Evolutionary conservation across 1,140 invertebrate species (phyloP).

Genomic region (Drosophila grimshawi): DNA sequence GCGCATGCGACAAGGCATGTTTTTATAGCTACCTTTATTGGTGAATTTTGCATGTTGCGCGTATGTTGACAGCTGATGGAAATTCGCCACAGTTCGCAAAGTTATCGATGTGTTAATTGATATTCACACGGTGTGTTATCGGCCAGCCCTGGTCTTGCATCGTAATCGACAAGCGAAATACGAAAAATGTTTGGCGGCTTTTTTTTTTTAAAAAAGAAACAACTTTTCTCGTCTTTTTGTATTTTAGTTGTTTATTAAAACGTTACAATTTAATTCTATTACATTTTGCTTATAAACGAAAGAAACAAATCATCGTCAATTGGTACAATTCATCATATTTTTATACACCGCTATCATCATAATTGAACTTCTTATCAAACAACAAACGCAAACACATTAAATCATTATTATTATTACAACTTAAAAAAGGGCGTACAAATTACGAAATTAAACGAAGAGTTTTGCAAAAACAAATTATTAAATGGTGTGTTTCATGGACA

Average conservation of each 20-base stretch:
- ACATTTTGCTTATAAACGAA: conserved; percentile 83
- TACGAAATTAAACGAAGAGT: conserved; percentile 46
- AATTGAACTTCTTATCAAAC: conserved; percentile 71
- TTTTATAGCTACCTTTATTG: conserved; percentile 13
- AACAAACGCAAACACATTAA: conserved; percentile 77
- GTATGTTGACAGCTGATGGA: not conserved
- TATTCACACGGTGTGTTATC: not conserved
- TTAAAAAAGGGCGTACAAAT: conserved; percentile 60
- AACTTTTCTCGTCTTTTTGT: not conserved
- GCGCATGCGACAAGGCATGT: conserved; percentile 28
- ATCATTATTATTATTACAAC: conserved; percentile 53
- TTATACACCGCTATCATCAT: conserved; percentile 77
- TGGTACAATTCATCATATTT: conserved; percentile 81
- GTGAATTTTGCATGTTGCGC: conserved; percentile 21
- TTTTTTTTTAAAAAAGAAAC: conserved; percentile 24
- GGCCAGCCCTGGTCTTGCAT: conserved; percentile 1
- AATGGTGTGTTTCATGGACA: conserved; percentile 34
- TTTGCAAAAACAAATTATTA: conserved; percentile 46
- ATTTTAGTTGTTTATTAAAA: conserved; percentile 75
- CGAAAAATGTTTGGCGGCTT: conserved; percentile 3
- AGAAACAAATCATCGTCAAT: conserved; percentile 83
- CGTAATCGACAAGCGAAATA: not conserved
- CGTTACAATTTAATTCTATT: conserved; percentile 82
- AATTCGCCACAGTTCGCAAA: not conserved
- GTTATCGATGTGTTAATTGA: not conserved